A percentile compares a stretch with the other conserved stretches of the same genome.
Conservation (phyloP, 1,140 invertebrate species). For the Drosophila bifasciata region DNA sequence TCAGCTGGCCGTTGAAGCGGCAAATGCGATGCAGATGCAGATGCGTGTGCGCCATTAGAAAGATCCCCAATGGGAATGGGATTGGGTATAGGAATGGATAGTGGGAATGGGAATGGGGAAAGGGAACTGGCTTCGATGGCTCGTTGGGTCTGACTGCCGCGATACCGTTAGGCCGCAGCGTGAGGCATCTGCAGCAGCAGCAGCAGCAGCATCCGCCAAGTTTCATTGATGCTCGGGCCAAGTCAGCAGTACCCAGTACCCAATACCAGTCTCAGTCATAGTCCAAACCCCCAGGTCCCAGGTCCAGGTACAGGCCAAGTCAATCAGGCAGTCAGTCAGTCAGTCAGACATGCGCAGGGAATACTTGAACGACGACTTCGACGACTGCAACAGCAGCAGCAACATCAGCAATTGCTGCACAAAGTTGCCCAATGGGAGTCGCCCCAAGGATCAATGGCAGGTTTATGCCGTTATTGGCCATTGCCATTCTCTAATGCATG, state of each 20-base stretch:
- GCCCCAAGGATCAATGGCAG: slow-evolving; percentile 80
- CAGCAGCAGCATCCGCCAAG: slow-evolving; percentile 46
- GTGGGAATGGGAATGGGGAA: slow-evolving; percentile 12
- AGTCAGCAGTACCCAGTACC: slow-evolving; percentile 8
- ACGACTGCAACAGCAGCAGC: slow-evolving; percentile 8
- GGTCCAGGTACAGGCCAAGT: slow-evolving; percentile 59
- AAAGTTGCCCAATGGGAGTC: slow-evolving; percentile 60
- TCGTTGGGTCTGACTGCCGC: slow-evolving; percentile 20
- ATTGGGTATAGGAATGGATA: background rate
- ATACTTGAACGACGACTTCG: slow-evolving; percentile 37
- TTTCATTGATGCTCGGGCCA: slow-evolving; percentile 68
- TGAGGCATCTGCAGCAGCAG: slow-evolving; percentile 46
- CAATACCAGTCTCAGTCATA: slow-evolving; percentile 9
- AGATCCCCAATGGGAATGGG: slow-evolving; percentile 32
- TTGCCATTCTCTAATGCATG: slow-evolving; percentile 74
- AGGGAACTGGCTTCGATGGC: slow-evolving; percentile 7
- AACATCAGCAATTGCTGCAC: slow-evolving; percentile 44
- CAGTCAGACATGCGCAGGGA: slow-evolving; percentile 71
- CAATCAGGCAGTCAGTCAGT: slow-evolving; percentile 73
- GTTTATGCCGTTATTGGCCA: slow-evolving; percentile 78
- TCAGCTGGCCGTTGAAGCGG: slow-evolving; percentile 74
- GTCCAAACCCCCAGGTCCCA: slow-evolving; percentile 1
- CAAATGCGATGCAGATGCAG: slow-evolving; percentile 60
- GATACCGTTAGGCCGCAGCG: slow-evolving; percentile 70
- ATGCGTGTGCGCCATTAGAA: slow-evolving; percentile 76